Evolutionary conservation across 2,888 invertebrate genomes (phyloP), one percentile per base, ranked within the genome.

Genomic region (Holacanthella duospinosa): DNA sequence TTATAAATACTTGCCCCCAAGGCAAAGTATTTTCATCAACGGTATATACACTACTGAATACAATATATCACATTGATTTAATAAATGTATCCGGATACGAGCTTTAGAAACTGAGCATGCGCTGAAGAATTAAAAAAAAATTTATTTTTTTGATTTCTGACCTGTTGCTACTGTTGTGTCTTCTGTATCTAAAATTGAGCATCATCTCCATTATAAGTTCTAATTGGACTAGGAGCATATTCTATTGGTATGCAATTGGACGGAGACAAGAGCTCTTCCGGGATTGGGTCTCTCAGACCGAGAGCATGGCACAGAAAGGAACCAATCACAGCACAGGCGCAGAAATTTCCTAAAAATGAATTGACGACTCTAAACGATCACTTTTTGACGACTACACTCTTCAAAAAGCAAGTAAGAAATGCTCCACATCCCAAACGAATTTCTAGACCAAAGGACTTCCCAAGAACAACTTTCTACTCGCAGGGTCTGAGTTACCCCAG

Each of bases 401-500:
- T 4, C 48, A 16, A 21, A 48, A 9, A 48, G 68, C 68, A 72
- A 72, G 68, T 68, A 66, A 66, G 66, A 69, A 72, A 72, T 72
- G 69, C 64, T 67, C 69, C 66, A 64, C 68, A 67, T 72, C 69
- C 66, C 67, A 64, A 67, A 64, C 58, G 48, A 65, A 70, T 72
- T 72, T 72, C 71, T 72, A 72, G 70, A 69, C 68, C 69, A 68
- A 61, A 57, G 57, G 29, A 29, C 29, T 57, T 29, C 57, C 29
- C 36, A 29, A 57, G 57, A 29, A 16, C 48, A 9, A 48, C 48
- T 48, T 48, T 48, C 48, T 16, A 36, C 16, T n/a, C n/a, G n/a
- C n/a, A n/a, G n/a, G n/a, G n/a, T n/a, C 36, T 36, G 6, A 6
- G 36, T 36, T 12, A 12, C 16, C 16, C 16, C 6, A 36, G 9